Evolutionary conservation across 2,113 vertebrate genomes (phyloP), one percentile per base, ranked within the genome.

Genomic region (Mus spicilegus): DNA sequence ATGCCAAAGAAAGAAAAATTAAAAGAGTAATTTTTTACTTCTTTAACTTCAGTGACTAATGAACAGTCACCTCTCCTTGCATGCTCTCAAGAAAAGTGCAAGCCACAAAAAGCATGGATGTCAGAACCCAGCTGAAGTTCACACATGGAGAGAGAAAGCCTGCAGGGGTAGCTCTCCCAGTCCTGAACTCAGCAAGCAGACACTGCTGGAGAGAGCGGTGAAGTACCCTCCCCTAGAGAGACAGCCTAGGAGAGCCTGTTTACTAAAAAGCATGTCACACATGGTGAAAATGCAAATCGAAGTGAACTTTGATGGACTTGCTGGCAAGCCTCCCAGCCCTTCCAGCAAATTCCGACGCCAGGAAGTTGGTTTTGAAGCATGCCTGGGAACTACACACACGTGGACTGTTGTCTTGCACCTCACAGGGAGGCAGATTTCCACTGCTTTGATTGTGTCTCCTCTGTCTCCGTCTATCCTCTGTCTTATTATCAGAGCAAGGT

Each of bases 191-290:
- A 36, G 51, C 7, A 56, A 75, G 87, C 89, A 65, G 82, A 58
- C 20, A 28, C 70, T 65, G 42, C 86, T 76, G 9, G 82, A 69
- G 28, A 89, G 77, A 88, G 24, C 3, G 49, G n/a, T 70, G 42
- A 87, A 78, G 81, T 11, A 36, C 75, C 70, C 16, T 94, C 94
- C 81, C 90, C 84, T 95, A 63, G 84, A 95, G 67, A 56, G 81
- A 93, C 72, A 82, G 20, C 82, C 81, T 82, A 33, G 87, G 93
- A 84, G 51, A 84, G 65, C 10, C 19, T 88, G 61, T 95, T 98
- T 90, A 89, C 87, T 93, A 76, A 94, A 97, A 98, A 95, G 76
- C 90, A 65, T 42, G 63, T 97, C 82, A 87, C 63, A 91, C 73
- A 81, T 30, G 90, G 86, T 87, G 93, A 67, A 95, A 89, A 93